These are phyloP conservation scores for Callithrix jacchus DNA, from an alignment of 2,113 vertebrate genomes.

Conservation along the genomic window DNA sequence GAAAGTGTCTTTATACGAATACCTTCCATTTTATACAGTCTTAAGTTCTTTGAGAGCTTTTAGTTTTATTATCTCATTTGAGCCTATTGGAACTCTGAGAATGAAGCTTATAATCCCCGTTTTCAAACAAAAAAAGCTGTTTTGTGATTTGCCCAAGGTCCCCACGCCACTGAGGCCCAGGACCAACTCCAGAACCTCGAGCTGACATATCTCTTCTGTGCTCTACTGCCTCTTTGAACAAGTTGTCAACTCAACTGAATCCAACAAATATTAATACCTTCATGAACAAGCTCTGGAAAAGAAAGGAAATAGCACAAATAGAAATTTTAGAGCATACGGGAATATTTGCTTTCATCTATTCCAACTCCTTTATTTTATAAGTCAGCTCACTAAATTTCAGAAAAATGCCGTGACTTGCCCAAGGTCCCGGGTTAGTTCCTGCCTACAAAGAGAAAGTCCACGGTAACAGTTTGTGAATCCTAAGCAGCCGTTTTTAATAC, in stretches of 20 bases:
- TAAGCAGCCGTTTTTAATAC: not conserved
- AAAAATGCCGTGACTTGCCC: not conserved
- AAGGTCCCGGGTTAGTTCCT: not conserved
- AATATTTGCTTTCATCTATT: not conserved
- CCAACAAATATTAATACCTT: not conserved
- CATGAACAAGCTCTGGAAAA: not conserved
- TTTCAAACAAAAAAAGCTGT: not conserved
- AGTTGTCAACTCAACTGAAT: not conserved
- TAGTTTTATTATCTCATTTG: not conserved
- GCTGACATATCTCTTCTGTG: not conserved
- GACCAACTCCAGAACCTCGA: not conserved
- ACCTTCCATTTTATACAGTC: not conserved
- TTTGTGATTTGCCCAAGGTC: not conserved
- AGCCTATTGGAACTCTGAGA: not conserved
- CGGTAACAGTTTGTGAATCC: constrained; percentile 20
- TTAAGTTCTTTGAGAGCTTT: not conserved
- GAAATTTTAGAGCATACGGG: not conserved
- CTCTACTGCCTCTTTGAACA: not conserved
- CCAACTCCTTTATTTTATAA: not conserved
- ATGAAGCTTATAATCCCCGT: not conserved
- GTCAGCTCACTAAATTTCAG: not conserved
- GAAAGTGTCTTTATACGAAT: constrained; percentile 26
- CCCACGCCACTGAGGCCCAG: not conserved
- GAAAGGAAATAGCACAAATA: not conserved
- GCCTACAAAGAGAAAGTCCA: constrained; percentile 5